These are phyloP conservation scores for Agriopis marginaria DNA, from an alignment of 2,888 invertebrate genomes.

Conservation along the genomic window DNA sequence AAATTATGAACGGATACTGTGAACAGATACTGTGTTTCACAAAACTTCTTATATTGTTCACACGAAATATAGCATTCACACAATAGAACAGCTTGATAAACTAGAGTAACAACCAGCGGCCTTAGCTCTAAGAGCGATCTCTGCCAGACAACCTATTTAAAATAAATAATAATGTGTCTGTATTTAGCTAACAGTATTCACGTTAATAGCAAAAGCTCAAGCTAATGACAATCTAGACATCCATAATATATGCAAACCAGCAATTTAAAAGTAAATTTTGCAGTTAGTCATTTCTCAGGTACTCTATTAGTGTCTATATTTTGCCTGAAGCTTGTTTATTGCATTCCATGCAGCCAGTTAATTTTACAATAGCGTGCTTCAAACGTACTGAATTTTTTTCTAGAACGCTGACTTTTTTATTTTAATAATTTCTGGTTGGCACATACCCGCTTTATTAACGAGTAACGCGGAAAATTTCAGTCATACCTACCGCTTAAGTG, in stretches of 20 bases:
- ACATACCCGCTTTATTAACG: constrained; percentile 62
- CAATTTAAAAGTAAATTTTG: constrained; percentile 16
- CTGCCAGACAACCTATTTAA: background rate
- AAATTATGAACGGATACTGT: no score
- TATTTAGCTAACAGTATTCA: background rate
- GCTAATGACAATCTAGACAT: background rate
- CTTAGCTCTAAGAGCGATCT: no score
- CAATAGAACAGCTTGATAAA: no score
- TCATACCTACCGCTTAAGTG: background rate
- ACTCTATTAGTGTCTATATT: background rate
- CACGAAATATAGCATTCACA: no score
- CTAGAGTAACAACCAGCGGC: no score
- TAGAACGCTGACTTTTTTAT: constrained; percentile 48
- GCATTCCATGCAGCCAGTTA: constrained; percentile 28
- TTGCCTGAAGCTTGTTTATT: constrained; percentile 20
- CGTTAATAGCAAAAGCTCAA: background rate
- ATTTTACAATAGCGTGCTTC: constrained; percentile 34
- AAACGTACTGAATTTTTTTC: constrained; percentile 31
- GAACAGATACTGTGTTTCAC: no score
- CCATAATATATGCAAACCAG: constrained; percentile 2
- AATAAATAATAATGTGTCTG: no score
- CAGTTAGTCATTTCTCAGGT: constrained; percentile 19
- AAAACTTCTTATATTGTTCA: no score
- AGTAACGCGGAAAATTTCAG: constrained; percentile 44
- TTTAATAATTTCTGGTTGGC: constrained; percentile 60